Conservation (phyloP, 1,140 invertebrate genomes). For the Stegodyphus dumicola region DNA sequence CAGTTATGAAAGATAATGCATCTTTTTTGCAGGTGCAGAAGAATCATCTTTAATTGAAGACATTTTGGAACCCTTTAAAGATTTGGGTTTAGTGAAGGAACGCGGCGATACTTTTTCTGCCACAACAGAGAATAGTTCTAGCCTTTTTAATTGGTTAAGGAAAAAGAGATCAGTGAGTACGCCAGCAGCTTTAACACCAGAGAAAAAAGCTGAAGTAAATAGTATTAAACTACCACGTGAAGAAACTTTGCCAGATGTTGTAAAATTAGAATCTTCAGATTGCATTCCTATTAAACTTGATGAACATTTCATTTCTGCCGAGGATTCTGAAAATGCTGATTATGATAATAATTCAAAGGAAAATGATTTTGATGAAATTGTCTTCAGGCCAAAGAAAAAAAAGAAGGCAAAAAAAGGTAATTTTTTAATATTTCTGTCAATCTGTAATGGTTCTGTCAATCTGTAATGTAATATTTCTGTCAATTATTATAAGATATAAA, state of each 20-base stretch:
- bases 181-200: neutral
- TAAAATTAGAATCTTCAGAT: slow-evolving; percentile 27
- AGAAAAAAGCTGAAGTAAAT: neutral
- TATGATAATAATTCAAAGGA: neutral
- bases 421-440: too few species aligned
- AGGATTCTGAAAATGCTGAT: neutral
- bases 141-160: slow-evolving; percentile 48
- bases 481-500: too few species aligned
- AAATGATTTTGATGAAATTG: slow-evolving; percentile 44
- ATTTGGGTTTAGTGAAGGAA: slow-evolving; percentile 24
- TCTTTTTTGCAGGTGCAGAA: slow-evolving; percentile 18
- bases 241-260: slow-evolving; percentile 26
- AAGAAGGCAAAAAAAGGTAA: slow-evolving; percentile 43
- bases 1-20: neutral
- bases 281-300: slow-evolving; percentile 7
- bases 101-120: slow-evolving; percentile 26
- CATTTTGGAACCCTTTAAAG: slow-evolving; percentile 39
- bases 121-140: neutral
- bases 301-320: neutral
- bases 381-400: slow-evolving; percentile 45
- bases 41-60: slow-evolving; percentile 43
- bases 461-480: too few species aligned
- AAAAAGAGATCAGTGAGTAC: slow-evolving; percentile 38
- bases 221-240: neutral
- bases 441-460: too few species aligned